Base-by-base conservation (phyloP, 1,140 invertebrate genomes). In the Metopolophium dirhodum region DNA sequence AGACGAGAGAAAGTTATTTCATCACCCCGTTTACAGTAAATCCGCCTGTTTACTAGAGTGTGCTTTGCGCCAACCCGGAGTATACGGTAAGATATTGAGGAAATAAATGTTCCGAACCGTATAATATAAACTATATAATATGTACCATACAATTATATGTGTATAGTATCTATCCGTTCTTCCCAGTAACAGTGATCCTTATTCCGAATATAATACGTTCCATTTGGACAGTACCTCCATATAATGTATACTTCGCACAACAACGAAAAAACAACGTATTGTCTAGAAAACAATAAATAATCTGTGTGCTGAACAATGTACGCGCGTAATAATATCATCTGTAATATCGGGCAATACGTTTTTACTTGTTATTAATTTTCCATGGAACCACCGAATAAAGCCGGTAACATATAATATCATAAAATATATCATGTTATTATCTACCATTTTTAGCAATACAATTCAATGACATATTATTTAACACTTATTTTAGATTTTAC, bases 41-140 rank as follows among this genome's bases (percentile, higher is more conserved):
- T 37, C 91, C 30, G 91, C 91, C 0, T 92, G 91, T 54, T 54
- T 92, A 26, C 77, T 92, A 30, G 91, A 92, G 37, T 92, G 91
- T 54, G 77, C 30, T 54, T 35, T 92, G 26, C 47, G 35, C 8
- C 37, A 41, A 20, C 77, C 91, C 41, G n/a, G 8, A 22, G 2
- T 85, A n/a, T 92, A 92, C 47, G 82, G 91, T 92, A 41, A 54
- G 88, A 45, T 86, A 45, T 86, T 45, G 35, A 68, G 61, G 61
- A 68, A 68, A 68, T 68, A 68, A 68, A 68, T 68, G 61, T 68
- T 68, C 30, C 2, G n/a, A 68, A 18, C 61, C 14, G 61, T 68
- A 68, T n/a, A n/a, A 68, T n/a, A n/a, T 68, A 68, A 68, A 68
- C 61, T n/a, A n/a, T 68, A 68, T 68, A n/a, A 68, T 68, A n/a